These are phyloP conservation scores for Seira ritae DNA, from an alignment of 2,888 invertebrate species.

Conservation along the genomic window DNA sequence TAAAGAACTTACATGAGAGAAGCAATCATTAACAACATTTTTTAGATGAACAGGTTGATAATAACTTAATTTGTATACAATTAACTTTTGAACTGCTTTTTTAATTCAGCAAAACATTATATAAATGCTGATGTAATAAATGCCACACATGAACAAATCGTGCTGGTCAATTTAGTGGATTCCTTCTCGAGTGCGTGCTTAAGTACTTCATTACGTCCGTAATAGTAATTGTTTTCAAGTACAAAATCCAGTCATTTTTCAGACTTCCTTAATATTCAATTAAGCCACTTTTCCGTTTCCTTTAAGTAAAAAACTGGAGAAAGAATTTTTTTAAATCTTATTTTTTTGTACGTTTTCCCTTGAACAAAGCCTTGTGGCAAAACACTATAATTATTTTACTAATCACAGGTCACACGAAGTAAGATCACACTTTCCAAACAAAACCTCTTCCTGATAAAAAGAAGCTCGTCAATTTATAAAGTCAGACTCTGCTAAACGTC, in stretches of 20 bases:
- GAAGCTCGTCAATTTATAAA: too few species aligned
- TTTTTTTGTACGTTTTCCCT: not conserved
- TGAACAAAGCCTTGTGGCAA: not conserved
- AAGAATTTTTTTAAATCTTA: not conserved
- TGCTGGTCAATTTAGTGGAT: too few species aligned
- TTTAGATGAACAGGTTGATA: conserved; percentile 16
- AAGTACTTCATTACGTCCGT: not conserved
- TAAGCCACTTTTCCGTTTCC: not conserved
- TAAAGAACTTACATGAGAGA: not conserved
- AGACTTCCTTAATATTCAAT: not conserved
- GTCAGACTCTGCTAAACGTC: not conserved
- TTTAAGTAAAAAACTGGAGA: too few species aligned
- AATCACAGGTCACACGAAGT: not conserved
- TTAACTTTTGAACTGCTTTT: conserved; percentile 20
- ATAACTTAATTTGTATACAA: conserved; percentile 30
- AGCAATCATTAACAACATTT: not conserved
- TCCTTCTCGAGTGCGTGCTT: not conserved
- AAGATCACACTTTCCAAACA: not conserved
- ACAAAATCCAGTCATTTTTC: too few species aligned
- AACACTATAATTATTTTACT: not conserved
- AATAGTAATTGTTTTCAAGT: not conserved
- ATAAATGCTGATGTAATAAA: not conserved
- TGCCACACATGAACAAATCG: not conserved
- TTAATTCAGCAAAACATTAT: not conserved
- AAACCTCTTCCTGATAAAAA: not conserved